phyloP scores from a whole-genome alignment of 2,797 vertebrate species.

The Cichlasoma orientale region DNA sequence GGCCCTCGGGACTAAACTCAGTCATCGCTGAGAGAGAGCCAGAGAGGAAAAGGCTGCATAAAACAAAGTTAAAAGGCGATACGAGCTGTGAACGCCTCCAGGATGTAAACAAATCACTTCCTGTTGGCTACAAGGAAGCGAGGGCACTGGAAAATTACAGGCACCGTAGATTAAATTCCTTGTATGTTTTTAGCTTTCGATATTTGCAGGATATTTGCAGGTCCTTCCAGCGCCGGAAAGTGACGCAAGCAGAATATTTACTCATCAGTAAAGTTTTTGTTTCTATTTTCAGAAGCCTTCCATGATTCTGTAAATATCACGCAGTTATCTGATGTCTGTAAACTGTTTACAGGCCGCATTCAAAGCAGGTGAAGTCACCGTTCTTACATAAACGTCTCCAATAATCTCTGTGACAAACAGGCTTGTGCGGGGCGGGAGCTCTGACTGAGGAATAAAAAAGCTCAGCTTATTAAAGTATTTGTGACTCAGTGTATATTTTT shows the following conservation, averaged over 20 bases:
- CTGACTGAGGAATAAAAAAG: neutral
- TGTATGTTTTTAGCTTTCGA: neutral
- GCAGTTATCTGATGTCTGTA: neutral
- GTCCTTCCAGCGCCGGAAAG: neutral
- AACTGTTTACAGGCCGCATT: neutral
- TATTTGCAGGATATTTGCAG: slow-evolving; percentile 8
- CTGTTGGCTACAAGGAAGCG: slow-evolving; percentile 1
- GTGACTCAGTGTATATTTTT: neutral
- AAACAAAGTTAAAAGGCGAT: neutral
- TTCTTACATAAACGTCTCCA: neutral
- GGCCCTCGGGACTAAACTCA: neutral
- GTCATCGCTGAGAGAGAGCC: neutral
- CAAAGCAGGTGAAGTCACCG: neutral
- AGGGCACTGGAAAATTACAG: neutral
- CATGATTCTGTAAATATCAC: neutral
- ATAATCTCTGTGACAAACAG: neutral
- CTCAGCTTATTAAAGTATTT: neutral
- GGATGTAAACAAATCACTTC: slow-evolving; percentile 27
- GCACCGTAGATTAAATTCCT: neutral
- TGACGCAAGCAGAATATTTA: neutral
- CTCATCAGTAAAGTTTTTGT: neutral
- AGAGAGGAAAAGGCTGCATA: slow-evolving; percentile 5
- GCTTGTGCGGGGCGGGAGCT: neutral
- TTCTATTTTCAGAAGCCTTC: neutral
- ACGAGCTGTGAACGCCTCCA: neutral